phyloP scores from a whole-genome alignment of 2,113 vertebrate genomes.

The Eurystomus gularis region DNA sequence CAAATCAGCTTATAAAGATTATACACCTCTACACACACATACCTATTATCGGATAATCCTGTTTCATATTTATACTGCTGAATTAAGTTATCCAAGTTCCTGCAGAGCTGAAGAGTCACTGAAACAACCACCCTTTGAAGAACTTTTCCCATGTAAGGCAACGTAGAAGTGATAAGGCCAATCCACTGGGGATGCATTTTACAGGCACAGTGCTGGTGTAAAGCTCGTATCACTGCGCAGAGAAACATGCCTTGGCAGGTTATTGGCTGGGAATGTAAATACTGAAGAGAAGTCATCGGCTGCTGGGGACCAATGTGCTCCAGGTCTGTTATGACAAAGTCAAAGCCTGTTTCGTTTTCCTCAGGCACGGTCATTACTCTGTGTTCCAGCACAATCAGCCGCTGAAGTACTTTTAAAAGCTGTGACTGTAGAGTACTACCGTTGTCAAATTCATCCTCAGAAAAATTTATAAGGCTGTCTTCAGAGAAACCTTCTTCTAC shows the following conservation, averaged over 20 bases:
- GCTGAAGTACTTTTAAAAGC: slow-evolving; percentile 90
- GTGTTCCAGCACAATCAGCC: slow-evolving; percentile 92
- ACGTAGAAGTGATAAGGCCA: slow-evolving; percentile 91
- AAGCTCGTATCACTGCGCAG: slow-evolving; percentile 92
- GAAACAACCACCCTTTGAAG: slow-evolving; percentile 93
- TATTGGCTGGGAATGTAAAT: slow-evolving; percentile 94
- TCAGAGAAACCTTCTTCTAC: slow-evolving; percentile 96
- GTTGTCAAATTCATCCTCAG: slow-evolving; percentile 93
- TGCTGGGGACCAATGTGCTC: slow-evolving; percentile 95
- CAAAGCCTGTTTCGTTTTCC: slow-evolving; percentile 86
- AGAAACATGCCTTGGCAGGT: slow-evolving; percentile 98
- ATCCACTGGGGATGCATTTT: slow-evolving; percentile 99
- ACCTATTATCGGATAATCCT: slow-evolving; percentile 85
- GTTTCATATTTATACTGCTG: slow-evolving; percentile 96
- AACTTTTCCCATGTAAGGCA: slow-evolving; percentile 97
- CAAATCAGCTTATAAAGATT: background rate
- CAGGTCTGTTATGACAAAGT: slow-evolving; percentile 87
- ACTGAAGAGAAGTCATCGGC: slow-evolving; percentile 94
- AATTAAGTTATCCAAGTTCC: slow-evolving; percentile 95
- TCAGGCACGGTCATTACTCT: slow-evolving; percentile 88
- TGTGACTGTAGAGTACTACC: slow-evolving; percentile 95
- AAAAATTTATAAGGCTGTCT: slow-evolving; percentile 95
- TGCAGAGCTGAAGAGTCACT: slow-evolving; percentile 95
- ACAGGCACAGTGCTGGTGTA: slow-evolving; percentile 95
- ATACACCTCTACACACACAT: slow-evolving; percentile 8